Conservation (phyloP, 1,140 invertebrate species). For the Hylaeus volcanicus region DNA sequence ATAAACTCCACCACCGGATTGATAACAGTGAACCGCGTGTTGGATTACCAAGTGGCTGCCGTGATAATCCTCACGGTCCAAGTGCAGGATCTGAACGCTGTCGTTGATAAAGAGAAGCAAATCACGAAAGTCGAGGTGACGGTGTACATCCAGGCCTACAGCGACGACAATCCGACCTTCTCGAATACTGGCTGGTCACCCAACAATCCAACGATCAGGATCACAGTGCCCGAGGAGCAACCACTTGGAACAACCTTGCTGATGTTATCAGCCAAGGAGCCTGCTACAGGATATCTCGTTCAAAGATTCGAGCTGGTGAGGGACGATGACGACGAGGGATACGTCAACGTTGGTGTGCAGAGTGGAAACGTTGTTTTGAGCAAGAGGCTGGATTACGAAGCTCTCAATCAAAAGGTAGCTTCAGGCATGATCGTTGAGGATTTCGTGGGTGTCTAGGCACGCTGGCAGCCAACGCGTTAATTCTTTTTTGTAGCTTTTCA, state of each 20-base stretch:
- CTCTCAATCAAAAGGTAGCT: conserved; percentile 82
- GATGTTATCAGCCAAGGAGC: conserved; percentile 88
- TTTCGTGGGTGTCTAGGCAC: background rate
- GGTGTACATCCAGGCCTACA: conserved; percentile 89
- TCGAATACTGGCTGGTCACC: conserved; percentile 85
- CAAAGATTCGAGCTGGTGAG: conserved; percentile 83
- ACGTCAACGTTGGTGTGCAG: conserved; percentile 83
- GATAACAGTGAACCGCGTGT: conserved; percentile 85
- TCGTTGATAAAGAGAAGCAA: conserved; percentile 85
- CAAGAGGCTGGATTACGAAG: conserved; percentile 88
- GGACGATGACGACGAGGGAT: conserved; percentile 74
- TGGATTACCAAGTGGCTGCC: conserved; percentile 90
- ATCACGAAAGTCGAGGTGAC: conserved; percentile 86
- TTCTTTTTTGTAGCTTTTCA: too few species aligned
- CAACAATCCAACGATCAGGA: conserved; percentile 84
- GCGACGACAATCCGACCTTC: conserved; percentile 90
- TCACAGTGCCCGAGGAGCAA: conserved; percentile 88
- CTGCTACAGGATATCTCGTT: conserved; percentile 84
- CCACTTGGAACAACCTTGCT: conserved; percentile 88
- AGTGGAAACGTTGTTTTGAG: conserved; percentile 87
- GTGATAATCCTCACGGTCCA: conserved; percentile 89
- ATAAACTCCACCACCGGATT: conserved; percentile 86
- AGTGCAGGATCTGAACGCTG: conserved; percentile 87
- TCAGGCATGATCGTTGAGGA: background rate
- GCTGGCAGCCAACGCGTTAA: too few species aligned